phyloP scores from a whole-genome alignment of 2,888 invertebrate genomes.

The Dione vanillae region DNA sequence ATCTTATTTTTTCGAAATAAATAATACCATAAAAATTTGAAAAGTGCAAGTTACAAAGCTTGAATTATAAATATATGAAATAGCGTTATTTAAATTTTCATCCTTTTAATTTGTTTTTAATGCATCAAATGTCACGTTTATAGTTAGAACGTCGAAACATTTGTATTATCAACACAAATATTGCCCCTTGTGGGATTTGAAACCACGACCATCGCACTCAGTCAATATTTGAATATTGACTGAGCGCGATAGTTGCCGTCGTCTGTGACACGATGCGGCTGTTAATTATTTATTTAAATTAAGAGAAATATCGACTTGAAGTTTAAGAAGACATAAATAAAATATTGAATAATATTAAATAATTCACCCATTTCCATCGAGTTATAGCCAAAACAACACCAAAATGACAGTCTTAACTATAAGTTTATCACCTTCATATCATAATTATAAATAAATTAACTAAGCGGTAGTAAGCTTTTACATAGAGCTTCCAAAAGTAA shows the following conservation, averaged over 20 bases:
- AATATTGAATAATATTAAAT: too few species aligned
- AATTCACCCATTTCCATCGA: too few species aligned
- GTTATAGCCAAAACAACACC: too few species aligned
- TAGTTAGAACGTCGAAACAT: neutral
- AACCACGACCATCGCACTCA: neutral
- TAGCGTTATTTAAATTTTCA: too few species aligned
- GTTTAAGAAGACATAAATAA: too few species aligned
- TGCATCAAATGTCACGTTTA: neutral
- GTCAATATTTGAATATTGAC: neutral
- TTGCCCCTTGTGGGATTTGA: neutral
- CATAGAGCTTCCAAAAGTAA: constrained; percentile 39
- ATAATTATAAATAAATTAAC: constrained; percentile 19
- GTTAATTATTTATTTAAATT: neutral
- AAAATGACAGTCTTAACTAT: too few species aligned
- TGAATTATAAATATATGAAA: too few species aligned
- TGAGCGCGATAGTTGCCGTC: neutral
- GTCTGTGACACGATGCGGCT: neutral
- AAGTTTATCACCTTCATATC: too few species aligned
- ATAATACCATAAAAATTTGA: too few species aligned
- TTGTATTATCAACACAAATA: neutral
- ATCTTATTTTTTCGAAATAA: too few species aligned
- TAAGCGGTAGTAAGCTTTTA: constrained; percentile 24
- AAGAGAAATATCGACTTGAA: neutral
- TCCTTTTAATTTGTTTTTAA: too few species aligned
- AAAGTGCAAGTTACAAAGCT: too few species aligned